Percentiles rank a stretch among this genome's conserved stretches.
Evolutionary conservation across 2,797 vertebrate species (phyloP).

Genomic region (Avahi laniger): DNA sequence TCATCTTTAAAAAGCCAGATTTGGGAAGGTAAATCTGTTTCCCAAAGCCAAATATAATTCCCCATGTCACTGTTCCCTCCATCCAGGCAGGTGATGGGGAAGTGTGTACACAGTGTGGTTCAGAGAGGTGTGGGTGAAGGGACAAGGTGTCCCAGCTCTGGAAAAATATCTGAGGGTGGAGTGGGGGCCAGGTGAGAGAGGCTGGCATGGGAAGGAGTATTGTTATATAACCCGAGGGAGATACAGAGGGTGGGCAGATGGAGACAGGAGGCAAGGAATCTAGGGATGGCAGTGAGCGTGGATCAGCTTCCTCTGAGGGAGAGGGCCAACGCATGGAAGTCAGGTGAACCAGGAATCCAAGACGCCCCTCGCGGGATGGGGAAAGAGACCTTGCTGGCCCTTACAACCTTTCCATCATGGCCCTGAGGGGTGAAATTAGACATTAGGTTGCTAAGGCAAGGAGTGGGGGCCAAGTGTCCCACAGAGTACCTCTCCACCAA

Average conservation of each 20-base stretch:
- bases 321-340: not conserved
- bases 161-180: not conserved
- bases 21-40: constrained; percentile 73
- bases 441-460: not conserved
- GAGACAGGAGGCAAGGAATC: constrained; percentile 33
- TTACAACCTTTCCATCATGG: not conserved
- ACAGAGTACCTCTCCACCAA: not conserved
- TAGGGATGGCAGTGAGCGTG: constrained; percentile 10
- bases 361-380: not conserved
- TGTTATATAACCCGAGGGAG: constrained; percentile 65
- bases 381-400: not conserved
- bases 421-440: not conserved
- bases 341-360: constrained; percentile 26
- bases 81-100: not conserved
- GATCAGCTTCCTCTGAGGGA: not conserved
- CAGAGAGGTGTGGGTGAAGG: not conserved
- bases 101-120: not conserved
- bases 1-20: constrained; percentile 70
- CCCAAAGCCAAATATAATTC: constrained; percentile 65
- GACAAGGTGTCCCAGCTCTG: not conserved
- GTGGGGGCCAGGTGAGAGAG: constrained; percentile 59
- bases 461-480: not conserved
- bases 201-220: constrained; percentile 28
- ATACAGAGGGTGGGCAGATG: constrained; percentile 69
- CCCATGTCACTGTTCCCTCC: not conserved